Evolutionary conservation across 2,797 vertebrate species (phyloP).

Genomic region (Micromesistius poutassou): DNA sequence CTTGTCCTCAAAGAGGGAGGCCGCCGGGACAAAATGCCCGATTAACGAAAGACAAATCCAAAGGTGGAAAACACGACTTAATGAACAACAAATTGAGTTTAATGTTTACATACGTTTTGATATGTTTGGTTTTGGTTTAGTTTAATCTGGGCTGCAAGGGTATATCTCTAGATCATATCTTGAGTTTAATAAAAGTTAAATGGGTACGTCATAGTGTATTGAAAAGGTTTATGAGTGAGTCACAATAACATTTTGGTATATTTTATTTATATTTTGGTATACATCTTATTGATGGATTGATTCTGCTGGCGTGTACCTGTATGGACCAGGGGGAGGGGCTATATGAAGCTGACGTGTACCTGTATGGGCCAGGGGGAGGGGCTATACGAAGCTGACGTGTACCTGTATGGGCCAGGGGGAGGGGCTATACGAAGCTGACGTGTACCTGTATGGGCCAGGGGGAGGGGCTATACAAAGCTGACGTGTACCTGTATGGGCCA

Average conservation of each 20-base stretch:
- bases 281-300: not conserved
- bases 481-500: slow-evolving; percentile 88
- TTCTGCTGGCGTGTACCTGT: slow-evolving; percentile 53
- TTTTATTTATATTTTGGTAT: not conserved
- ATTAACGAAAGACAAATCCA: slow-evolving; percentile 39
- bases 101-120: not conserved
- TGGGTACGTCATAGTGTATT: not conserved
- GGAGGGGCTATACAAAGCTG: too few relatives aligned
- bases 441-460: slow-evolving; percentile 90
- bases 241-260: too few relatives aligned
- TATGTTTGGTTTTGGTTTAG: not conserved
- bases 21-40: slow-evolving; percentile 29
- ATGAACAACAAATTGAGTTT: not conserved
- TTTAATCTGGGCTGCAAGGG: not conserved
- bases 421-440: not conserved
- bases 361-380: not conserved
- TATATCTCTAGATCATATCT: not conserved
- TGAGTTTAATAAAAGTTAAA: not conserved
- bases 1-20: slow-evolving; percentile 42
- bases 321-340: slow-evolving; percentile 92
- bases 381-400: slow-evolving; percentile 26
- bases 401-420: slow-evolving; percentile 62
- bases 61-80: slow-evolving; percentile 20
- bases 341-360: slow-evolving; percentile 77
- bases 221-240: not conserved